These are phyloP conservation scores for Nemapogon koenigi DNA, from an alignment of 2,888 invertebrate genomes.

Conservation along the genomic window DNA sequence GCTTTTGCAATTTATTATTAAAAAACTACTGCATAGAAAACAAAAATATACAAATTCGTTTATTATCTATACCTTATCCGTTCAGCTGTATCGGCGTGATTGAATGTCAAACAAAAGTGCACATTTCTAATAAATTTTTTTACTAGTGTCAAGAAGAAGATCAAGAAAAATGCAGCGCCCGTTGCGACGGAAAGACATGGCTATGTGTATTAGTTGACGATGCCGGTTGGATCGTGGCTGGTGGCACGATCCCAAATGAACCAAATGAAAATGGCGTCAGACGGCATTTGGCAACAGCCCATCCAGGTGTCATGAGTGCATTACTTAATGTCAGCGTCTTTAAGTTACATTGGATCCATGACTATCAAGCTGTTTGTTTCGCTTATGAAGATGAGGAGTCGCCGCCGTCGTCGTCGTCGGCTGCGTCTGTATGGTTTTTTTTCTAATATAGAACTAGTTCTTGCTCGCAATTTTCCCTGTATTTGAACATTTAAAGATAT, in stretches of 20 bases:
- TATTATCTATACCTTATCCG: too few species aligned
- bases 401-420: constrained; percentile 11
- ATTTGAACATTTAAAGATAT: too few species aligned
- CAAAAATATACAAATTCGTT: too few species aligned
- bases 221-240: constrained; percentile 44
- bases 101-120: background rate
- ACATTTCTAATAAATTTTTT: background rate
- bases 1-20: too few species aligned
- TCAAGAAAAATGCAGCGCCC: constrained; percentile 29
- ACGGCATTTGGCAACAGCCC: constrained; percentile 34
- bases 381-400: constrained; percentile 24
- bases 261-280: constrained; percentile 26
- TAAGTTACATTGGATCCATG: constrained; percentile 44
- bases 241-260: constrained; percentile 22
- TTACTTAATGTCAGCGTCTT: constrained; percentile 37
- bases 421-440: constrained; percentile 27
- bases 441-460: too few species aligned
- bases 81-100: too few species aligned
- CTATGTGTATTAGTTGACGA: constrained; percentile 48
- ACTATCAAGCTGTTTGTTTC: constrained; percentile 52
- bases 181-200: constrained; percentile 43
- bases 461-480: too few species aligned
- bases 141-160: constrained; percentile 39
- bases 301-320: constrained; percentile 41
- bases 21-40: too few species aligned